Evolutionary conservation across 2,888 invertebrate genomes (phyloP).

Genomic region (Tipula unca): DNA sequence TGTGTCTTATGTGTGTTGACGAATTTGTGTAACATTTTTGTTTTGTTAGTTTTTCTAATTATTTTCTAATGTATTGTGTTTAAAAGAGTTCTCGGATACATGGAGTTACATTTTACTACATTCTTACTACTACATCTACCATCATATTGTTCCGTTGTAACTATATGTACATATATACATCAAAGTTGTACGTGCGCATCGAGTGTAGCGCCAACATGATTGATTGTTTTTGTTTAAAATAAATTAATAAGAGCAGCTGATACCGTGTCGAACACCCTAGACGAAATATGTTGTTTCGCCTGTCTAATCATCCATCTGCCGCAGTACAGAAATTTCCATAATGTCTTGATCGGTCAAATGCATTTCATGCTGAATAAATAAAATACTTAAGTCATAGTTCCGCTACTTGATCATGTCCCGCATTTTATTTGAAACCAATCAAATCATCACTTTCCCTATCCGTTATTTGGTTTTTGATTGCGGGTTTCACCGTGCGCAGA

Average conservation of each 20-base stretch:
- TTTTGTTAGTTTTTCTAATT: too few species aligned
- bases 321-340: neutral
- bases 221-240: neutral
- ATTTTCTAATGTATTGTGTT: neutral
- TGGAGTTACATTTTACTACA: neutral
- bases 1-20: neutral
- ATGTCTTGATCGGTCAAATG: neutral
- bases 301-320: neutral
- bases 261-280: neutral
- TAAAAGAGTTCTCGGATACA: neutral
- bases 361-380: neutral
- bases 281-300: neutral
- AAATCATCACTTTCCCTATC: neutral
- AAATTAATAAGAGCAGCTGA: neutral
- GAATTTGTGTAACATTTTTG: neutral
- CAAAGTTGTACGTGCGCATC: neutral
- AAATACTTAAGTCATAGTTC: neutral
- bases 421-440: too few species aligned
- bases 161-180: too few species aligned
- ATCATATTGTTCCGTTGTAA: neutral
- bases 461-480: neutral
- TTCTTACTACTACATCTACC: neutral
- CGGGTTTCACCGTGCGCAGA: neutral
- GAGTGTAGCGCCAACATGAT: neutral
- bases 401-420: neutral